These are phyloP conservation scores for Odontamblyopus lacepedii DNA, from an alignment of 2,797 vertebrate genomes.

Conservation along the genomic window DNA sequence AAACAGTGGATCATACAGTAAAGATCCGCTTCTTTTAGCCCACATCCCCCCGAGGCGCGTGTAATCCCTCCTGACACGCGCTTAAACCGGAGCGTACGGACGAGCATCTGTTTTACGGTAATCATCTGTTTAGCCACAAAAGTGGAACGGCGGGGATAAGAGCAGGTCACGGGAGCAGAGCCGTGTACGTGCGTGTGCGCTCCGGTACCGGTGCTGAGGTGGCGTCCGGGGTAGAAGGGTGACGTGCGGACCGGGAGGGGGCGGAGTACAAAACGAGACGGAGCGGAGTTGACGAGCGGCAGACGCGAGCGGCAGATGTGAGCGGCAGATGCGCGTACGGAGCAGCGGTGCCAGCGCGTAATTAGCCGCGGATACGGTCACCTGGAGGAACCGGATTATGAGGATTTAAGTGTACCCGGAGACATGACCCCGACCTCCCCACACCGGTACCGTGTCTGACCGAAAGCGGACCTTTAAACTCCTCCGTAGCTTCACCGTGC, in stretches of 20 bases:
- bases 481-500: too few species aligned
- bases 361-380: constrained; percentile 49
- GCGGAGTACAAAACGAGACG: constrained; percentile 48
- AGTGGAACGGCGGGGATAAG: background rate
- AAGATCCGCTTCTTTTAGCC: background rate
- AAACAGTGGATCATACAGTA: too few species aligned
- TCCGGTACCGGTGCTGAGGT: background rate
- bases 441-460: too few species aligned
- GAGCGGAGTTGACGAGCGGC: constrained; percentile 39
- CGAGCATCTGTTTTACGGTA: background rate
- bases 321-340: constrained; percentile 4
- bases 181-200: background rate
- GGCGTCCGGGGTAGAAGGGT: background rate
- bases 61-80: background rate
- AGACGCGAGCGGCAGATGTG: constrained; percentile 39
- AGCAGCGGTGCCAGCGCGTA: constrained; percentile 25
- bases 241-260: background rate
- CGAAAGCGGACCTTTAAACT: too few species aligned
- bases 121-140: background rate
- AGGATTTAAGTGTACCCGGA: constrained; percentile 21
- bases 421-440: too few species aligned
- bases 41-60: background rate
- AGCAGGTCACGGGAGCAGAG: background rate
- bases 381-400: too few species aligned
- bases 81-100: background rate